phyloP scores from a whole-genome alignment of 2,888 invertebrate genomes.

The Ectemnius continuus region DNA sequence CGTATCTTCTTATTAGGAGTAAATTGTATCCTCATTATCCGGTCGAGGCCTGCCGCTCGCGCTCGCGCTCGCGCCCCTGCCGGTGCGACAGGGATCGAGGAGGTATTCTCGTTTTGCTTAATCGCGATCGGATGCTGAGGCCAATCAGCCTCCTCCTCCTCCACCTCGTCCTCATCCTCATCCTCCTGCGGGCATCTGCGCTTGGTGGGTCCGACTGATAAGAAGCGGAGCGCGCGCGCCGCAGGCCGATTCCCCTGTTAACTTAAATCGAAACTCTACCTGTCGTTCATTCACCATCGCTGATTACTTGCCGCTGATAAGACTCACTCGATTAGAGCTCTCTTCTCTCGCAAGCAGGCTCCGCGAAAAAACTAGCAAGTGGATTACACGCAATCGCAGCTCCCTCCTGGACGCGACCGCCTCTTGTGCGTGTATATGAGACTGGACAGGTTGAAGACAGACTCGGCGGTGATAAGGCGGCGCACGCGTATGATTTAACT shows the following conservation, averaged over 20 bases:
- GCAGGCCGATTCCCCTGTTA: slow-evolving; percentile 2
- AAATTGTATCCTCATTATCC: slow-evolving; percentile 74
- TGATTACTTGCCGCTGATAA: neutral
- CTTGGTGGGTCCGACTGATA: slow-evolving; percentile 23
- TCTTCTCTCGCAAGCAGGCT: neutral
- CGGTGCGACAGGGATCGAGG: slow-evolving; percentile 1
- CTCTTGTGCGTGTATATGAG: too few species aligned
- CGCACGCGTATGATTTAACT: too few species aligned
- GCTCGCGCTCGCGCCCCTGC: slow-evolving; percentile 17
- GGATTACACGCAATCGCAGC: neutral
- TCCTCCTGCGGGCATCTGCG: slow-evolving; percentile 18
- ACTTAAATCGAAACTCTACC: slow-evolving; percentile 2
- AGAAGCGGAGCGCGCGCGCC: neutral
- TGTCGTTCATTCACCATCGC: neutral
- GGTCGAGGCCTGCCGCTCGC: slow-evolving; percentile 32
- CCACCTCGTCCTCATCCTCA: slow-evolving; percentile 13
- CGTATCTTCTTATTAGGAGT: slow-evolving; percentile 75
- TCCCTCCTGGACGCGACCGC: too few species aligned
- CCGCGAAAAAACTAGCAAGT: neutral
- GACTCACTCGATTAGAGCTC: neutral
- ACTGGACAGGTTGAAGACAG: too few species aligned
- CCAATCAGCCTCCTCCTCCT: slow-evolving; percentile 27
- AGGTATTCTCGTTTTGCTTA: slow-evolving; percentile 37
- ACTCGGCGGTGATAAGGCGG: too few species aligned
- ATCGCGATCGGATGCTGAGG: slow-evolving; percentile 35